phyloP scores from a whole-genome alignment of 2,113 vertebrate species.

The Emydocephalus ijimae region DNA sequence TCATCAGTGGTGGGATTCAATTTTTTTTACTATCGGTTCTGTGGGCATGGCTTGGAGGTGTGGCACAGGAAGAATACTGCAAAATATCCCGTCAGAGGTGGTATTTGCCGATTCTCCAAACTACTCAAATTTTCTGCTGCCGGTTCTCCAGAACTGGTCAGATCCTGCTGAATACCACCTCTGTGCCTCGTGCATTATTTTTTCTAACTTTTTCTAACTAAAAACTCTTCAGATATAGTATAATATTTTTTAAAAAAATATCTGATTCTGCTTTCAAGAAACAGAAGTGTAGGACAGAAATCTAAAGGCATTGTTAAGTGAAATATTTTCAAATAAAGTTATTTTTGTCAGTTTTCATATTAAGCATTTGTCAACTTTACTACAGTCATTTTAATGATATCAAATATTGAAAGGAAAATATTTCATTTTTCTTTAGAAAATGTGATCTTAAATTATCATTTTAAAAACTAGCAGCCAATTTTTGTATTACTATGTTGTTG shows the following conservation, averaged over 20 bases:
- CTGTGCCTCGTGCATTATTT: not conserved
- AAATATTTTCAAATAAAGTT: conserved; percentile 55
- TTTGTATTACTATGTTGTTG: conserved; percentile 51
- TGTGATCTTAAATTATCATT: conserved; percentile 43
- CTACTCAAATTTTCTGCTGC: too few relatives aligned
- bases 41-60: too few relatives aligned
- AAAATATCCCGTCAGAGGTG: too few relatives aligned
- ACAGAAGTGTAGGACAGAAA: not conserved
- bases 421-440: conserved; percentile 46
- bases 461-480: conserved; percentile 34
- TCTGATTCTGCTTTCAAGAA: not conserved
- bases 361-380: conserved; percentile 4
- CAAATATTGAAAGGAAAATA: conserved; percentile 23
- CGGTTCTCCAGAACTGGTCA: too few relatives aligned
- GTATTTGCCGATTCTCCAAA: too few relatives aligned
- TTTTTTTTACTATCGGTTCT: too few relatives aligned
- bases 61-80: too few relatives aligned
- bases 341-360: conserved; percentile 43
- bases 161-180: too few relatives aligned
- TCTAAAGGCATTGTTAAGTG: conserved; percentile 24
- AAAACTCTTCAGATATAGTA: not conserved
- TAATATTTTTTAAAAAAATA: not conserved
- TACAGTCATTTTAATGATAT: conserved; percentile 57
- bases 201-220: not conserved
- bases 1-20: not conserved